Conservation (phyloP, 2,113 vertebrate genomes). For the Monarcha castaneiventris region DNA sequence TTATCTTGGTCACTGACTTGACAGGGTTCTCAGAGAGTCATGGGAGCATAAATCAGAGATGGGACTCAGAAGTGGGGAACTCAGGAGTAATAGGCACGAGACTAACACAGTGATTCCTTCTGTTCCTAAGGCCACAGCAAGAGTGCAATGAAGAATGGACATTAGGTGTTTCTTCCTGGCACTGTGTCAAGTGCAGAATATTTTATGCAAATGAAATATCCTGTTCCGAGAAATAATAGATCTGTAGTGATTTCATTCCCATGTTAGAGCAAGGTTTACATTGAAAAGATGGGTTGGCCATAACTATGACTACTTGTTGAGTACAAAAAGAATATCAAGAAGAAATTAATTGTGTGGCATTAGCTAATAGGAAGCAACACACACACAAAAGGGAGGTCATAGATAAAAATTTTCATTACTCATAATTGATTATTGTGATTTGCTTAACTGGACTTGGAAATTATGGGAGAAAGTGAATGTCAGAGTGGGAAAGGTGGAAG, state of each 20-base stretch:
- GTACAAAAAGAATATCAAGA: constrained; percentile 42
- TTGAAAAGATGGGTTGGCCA: constrained; percentile 69
- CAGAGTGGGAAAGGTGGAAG: neutral
- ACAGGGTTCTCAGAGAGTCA: constrained; percentile 45
- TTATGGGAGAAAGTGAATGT: constrained; percentile 23
- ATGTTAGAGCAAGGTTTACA: constrained; percentile 71
- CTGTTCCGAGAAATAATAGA: constrained; percentile 83
- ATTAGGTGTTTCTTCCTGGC: constrained; percentile 72
- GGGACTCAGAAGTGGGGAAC: neutral
- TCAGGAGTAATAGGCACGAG: neutral
- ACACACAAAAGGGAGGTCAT: constrained; percentile 56
- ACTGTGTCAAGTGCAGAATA: constrained; percentile 75
- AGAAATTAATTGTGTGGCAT: constrained; percentile 74
- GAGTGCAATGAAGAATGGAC: constrained; percentile 58
- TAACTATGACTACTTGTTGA: constrained; percentile 62
- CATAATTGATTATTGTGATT: constrained; percentile 68
- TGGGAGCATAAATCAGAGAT: constrained; percentile 33
- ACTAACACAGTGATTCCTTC: constrained; percentile 31
- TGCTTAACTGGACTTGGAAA: constrained; percentile 63
- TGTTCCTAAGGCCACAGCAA: constrained; percentile 45
- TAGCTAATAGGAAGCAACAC: constrained; percentile 72
- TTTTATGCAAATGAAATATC: constrained; percentile 81
- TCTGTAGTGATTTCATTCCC: constrained; percentile 71
- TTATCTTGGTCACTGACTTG: constrained; percentile 50
- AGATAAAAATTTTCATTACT: constrained; percentile 36